phyloP scores from a whole-genome alignment of 2,888 invertebrate species.

The Lycophotia porphyrea region DNA sequence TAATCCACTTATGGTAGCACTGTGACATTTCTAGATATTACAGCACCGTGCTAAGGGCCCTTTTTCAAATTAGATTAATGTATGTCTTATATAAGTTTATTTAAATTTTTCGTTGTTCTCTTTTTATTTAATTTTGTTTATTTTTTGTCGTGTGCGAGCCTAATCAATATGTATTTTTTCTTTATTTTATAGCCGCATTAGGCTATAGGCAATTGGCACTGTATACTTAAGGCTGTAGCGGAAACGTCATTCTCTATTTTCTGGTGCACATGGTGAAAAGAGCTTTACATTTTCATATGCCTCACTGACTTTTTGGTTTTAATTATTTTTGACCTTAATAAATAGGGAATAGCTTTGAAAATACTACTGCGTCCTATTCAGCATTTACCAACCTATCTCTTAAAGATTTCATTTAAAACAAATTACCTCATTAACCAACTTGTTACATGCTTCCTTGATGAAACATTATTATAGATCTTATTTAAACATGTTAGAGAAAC shows the following conservation, averaged over 20 bases:
- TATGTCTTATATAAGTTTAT: no score
- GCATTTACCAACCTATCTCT: background rate
- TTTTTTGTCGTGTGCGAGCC: no score
- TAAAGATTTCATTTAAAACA: background rate
- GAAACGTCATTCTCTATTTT: background rate
- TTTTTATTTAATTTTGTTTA: no score
- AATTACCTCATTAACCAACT: background rate
- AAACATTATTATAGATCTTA: conserved; percentile 24
- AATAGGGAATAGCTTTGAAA: background rate
- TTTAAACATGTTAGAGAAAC: conserved; percentile 46
- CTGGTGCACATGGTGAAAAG: background rate
- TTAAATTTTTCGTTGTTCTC: no score
- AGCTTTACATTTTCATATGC: background rate
- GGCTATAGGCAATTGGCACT: background rate
- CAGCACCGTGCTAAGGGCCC: no score
- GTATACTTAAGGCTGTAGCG: background rate
- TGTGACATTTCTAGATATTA: no score
- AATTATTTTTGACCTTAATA: background rate
- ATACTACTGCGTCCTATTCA: background rate
- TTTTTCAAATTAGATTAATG: no score
- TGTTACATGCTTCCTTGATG: conserved; percentile 18
- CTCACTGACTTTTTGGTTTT: background rate
- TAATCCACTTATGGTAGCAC: no score
- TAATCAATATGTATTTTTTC: no score
- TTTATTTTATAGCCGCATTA: background rate